These are phyloP conservation scores for Syritta pipiens DNA, from an alignment of 2,888 invertebrate genomes.

Conservation along the genomic window DNA sequence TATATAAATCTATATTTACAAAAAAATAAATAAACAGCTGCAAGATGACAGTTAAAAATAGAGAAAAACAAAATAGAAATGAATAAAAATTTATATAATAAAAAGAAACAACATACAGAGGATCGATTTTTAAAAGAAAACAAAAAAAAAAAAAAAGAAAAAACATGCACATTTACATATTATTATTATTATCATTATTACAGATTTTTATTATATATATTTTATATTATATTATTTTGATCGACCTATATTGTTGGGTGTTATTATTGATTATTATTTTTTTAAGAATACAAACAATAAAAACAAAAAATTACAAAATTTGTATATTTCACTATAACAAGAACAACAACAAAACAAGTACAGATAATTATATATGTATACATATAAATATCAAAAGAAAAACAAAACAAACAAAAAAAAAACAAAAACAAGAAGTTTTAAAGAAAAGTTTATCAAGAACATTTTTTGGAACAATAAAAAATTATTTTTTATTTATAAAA, in stretches of 20 bases:
- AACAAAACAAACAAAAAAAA: constrained; percentile 5
- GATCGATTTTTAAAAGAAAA: constrained; percentile 40
- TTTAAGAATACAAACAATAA: constrained; percentile 64
- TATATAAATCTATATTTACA: constrained; percentile 60
- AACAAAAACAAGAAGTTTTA: constrained; percentile 39
- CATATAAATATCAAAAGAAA: constrained; percentile 60
- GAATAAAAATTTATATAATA: constrained; percentile 15
- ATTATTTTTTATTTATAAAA: constrained; percentile 69
- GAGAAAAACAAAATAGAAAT: constrained; percentile 20
- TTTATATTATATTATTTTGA: constrained; percentile 69
- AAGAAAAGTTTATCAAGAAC: constrained; percentile 67
- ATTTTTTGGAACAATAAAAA: constrained; percentile 70
- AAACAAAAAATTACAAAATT: constrained; percentile 62
- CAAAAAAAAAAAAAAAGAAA: constrained; percentile 17
- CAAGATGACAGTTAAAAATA: constrained; percentile 39
- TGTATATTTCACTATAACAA: constrained; percentile 67
- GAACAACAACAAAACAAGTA: constrained; percentile 36
- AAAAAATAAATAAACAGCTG: constrained; percentile 40
- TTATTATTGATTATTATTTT: constrained; percentile 69
- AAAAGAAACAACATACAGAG: constrained; percentile 2
- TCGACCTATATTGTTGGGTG: constrained; percentile 65
- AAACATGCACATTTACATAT: constrained; percentile 69
- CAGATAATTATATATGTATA: constrained; percentile 67
- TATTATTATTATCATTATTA: constrained; percentile 65
- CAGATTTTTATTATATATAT: constrained; percentile 68